These are phyloP conservation scores for Ailurus styani DNA, from an alignment of 2,113 vertebrate species.

Conservation along the genomic window DNA sequence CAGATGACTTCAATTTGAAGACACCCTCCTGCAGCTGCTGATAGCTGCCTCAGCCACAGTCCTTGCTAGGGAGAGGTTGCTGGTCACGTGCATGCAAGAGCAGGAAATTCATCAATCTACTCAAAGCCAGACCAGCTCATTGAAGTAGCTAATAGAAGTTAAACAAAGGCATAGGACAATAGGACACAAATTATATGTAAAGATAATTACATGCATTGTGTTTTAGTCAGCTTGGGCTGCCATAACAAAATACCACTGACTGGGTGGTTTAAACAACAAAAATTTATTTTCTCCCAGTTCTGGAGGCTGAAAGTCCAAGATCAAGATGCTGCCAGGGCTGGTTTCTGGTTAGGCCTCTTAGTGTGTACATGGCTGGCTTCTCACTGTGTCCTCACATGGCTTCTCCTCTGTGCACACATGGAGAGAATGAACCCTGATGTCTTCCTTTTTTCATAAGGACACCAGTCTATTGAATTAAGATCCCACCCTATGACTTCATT, in stretches of 20 bases:
- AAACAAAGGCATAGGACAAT: not conserved
- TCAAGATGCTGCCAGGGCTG: not conserved
- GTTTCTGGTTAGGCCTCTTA: not conserved
- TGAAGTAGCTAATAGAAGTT: not conserved
- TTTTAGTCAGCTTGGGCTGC: not conserved
- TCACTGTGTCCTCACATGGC: not conserved
- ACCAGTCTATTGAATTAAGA: not conserved
- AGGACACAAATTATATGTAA: not conserved
- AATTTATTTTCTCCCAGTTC: not conserved
- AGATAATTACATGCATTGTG: not conserved
- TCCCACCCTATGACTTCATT: not conserved
- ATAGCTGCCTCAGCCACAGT: not conserved
- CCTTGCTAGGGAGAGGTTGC: not conserved
- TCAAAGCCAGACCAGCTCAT: not conserved
- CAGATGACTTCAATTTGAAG: not conserved
- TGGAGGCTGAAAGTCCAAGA: not conserved
- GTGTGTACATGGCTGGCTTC: not conserved
- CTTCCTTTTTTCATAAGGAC: not conserved
- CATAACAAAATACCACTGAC: not conserved
- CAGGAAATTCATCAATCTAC: not conserved
- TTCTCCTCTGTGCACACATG: not conserved
- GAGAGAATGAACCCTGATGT: fast-evolving
- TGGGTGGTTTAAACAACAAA: not conserved
- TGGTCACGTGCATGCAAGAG: not conserved
- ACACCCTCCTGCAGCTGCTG: not conserved